Evolutionary conservation across 2,888 invertebrate genomes (phyloP).

Genomic region (Thecocarcelia acutangulata): DNA sequence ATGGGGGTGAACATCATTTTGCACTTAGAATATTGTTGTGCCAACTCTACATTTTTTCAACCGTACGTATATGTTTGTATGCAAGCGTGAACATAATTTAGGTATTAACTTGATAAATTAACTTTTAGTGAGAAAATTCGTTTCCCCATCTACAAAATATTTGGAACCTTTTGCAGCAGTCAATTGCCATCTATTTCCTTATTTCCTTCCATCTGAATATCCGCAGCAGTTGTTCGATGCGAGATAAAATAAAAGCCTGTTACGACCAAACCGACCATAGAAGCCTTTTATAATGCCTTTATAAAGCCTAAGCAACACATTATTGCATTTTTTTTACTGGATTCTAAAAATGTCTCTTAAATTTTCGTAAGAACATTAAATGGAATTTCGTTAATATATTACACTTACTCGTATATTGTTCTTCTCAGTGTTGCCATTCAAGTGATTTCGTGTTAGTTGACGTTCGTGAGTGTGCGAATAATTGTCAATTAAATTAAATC

Average conservation of each 20-base stretch:
- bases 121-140: too few relatives aligned
- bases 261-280: neutral
- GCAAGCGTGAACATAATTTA: too few relatives aligned
- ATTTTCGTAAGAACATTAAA: neutral
- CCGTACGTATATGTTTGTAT: neutral
- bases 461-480: slow-evolving; percentile 5
- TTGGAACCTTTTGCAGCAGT: too few relatives aligned
- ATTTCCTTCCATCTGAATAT: too few relatives aligned
- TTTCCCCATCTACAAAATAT: too few relatives aligned
- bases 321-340: neutral
- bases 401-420: neutral
- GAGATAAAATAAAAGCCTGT: neutral
- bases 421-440: neutral
- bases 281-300: neutral
- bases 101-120: too few relatives aligned
- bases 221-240: neutral
- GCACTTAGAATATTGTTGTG: too few relatives aligned
- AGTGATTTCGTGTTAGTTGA: neutral
- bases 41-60: too few relatives aligned
- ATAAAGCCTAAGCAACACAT: slow-evolving; percentile 3
- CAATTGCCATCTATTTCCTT: too few relatives aligned
- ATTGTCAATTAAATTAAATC: slow-evolving; percentile 29
- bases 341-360: neutral
- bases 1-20: too few relatives aligned
- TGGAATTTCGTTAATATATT: too few relatives aligned